phyloP scores from a whole-genome alignment of 2,797 vertebrate species.

The Neosalanx taihuensis region DNA sequence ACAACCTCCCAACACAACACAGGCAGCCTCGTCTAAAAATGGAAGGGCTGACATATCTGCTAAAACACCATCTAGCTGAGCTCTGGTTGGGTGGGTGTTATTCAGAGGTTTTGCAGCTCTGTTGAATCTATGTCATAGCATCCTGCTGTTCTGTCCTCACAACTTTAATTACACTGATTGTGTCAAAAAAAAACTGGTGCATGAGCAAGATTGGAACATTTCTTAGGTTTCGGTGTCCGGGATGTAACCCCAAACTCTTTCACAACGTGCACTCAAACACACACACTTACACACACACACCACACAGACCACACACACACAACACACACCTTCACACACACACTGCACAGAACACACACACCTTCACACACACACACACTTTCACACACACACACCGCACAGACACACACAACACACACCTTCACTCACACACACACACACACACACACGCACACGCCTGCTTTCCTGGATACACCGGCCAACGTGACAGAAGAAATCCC shows the following conservation, averaged over 20 bases:
- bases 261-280: too few relatives aligned
- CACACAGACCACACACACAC: too few relatives aligned
- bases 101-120: not conserved
- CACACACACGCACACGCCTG: too few relatives aligned
- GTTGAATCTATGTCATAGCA: slow-evolving; percentile 11
- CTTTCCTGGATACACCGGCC: too few relatives aligned
- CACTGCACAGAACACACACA: too few relatives aligned
- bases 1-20: not conserved
- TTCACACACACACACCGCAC: not conserved
- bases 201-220: not conserved
- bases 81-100: not conserved
- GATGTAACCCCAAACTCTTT: not conserved
- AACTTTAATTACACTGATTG: slow-evolving; percentile 13
- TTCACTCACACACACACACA: too few relatives aligned
- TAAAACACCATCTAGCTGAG: not conserved
- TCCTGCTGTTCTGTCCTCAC: not conserved
- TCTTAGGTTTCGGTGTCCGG: not conserved
- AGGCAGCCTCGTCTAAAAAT: not conserved
- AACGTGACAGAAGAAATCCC: too few relatives aligned
- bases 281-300: too few relatives aligned
- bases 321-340: too few relatives aligned
- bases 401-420: too few relatives aligned
- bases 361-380: too few relatives aligned
- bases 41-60: not conserved
- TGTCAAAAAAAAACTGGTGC: not conserved